Base-by-base conservation (phyloP, 2,888 invertebrate genomes). In the Cyclophora punctaria region DNA sequence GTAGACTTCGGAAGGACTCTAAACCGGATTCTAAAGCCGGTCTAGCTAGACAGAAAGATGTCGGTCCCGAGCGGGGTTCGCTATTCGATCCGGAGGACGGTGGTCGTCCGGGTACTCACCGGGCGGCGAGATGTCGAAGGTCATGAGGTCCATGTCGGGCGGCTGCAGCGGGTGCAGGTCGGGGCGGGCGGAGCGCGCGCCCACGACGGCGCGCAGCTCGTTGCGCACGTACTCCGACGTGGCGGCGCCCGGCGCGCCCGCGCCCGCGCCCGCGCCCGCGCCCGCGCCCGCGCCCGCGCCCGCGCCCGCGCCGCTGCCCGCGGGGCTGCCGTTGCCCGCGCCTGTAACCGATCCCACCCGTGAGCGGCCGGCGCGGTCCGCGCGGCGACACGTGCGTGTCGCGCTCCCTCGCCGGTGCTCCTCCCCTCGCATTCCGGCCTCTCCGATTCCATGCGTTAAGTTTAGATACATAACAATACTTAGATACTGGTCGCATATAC, bases 171-270 rank as follows among this genome's bases (percentile, higher is more conserved):
- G 68, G 65, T 83, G 87, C 64, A 83, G 69, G 64, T 80, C 86
- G 72, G 80, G 88, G 64, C 73, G 89, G 62, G 89, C 88, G 41
- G 94, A 94, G 70, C 97, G 91, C 49, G 95, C 96, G 62, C 95
- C 96, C 53, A 97, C 96, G 58, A 95, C 93, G 47, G 96, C 96
- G 65, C 97, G 91, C 70, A 98, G 88, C 84, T 97, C 96, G 86
- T 97, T 96, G 71, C 96, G 92, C 64, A 97, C 97, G 84, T 94
- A 97, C 86, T 97, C 97, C 48, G 96, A 95, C 54, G 93, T 91
- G 77, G 90, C 91, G 69, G 89, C 90, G 60, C 60, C 68, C 35
- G 89, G 90, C 59, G 59, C 63, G 53, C 83, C 83, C 68, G 90
- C 92, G 88, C 86, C 56, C 48, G 59, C 52, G 35, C 63, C 45